Conservation (phyloP, 2,797 vertebrate species). For the Malacoraja senta region DNA sequence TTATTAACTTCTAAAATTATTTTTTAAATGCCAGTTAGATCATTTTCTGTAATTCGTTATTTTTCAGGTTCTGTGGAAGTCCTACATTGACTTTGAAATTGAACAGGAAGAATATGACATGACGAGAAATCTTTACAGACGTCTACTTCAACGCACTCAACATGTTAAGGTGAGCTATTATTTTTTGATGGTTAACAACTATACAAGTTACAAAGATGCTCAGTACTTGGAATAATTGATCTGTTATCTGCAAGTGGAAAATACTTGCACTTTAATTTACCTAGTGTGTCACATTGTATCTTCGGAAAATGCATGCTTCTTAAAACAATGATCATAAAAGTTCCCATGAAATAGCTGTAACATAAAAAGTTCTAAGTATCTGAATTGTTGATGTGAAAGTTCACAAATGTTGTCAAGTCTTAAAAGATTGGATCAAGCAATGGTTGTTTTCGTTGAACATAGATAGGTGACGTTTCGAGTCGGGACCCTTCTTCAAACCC, state of each 20-base stretch:
- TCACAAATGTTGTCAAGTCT: too few relatives aligned
- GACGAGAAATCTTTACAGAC: conserved; percentile 80
- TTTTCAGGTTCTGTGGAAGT: conserved; percentile 89
- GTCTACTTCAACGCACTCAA: conserved; percentile 84
- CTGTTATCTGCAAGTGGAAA: too few relatives aligned
- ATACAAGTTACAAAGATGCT: too few relatives aligned
- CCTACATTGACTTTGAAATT: conserved; percentile 95
- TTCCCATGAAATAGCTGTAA: not conserved
- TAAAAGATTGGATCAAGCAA: not conserved
- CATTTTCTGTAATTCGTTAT: conserved; percentile 4
- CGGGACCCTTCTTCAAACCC: too few relatives aligned
- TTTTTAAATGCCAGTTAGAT: not conserved
- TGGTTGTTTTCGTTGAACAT: not conserved
- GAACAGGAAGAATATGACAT: conserved; percentile 90
- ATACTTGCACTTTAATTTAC: too few relatives aligned
- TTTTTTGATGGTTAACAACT: not conserved
- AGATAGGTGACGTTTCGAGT: too few relatives aligned
- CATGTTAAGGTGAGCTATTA: conserved; percentile 78
- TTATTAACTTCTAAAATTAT: not conserved
- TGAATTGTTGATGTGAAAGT: not conserved
- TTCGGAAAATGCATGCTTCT: not conserved
- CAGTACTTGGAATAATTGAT: too few relatives aligned
- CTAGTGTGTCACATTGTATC: not conserved
- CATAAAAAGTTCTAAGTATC: not conserved
- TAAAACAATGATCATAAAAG: not conserved